Evolutionary conservation across 2,888 invertebrate genomes (phyloP), one percentile per base, ranked within the genome.

Genomic region (Caenorhabditis plicata): DNA sequence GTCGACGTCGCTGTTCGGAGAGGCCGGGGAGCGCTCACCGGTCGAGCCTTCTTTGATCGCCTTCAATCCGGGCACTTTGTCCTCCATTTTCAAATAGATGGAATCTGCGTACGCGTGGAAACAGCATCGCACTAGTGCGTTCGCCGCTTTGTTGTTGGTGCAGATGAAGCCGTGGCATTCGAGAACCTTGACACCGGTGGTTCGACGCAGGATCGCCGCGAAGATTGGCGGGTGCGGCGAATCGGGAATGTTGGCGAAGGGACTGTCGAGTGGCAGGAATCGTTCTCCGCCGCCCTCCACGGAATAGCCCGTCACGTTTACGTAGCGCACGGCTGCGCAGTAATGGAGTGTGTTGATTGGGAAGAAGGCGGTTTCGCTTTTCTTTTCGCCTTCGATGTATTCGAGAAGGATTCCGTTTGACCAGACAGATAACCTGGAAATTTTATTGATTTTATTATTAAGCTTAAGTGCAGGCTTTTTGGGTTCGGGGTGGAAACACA

Each of bases 131-230:
- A 80, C 80, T 80, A 98, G 87, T 74, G 96, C 95, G 83, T 96
- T 92, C 64, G 96, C 96, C 40, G 96, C 95, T 81, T 92, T 90
- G 83, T 93, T 92, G 53, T 92, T 88, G 75, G 93, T 91, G 84
- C 94, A 93, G 80, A 98, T 92, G 84, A 98, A 96, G 65, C 94
- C 93, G 85, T 98, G 96, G 85, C 96, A 96, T 85, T 98, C 98
- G 64, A 98, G 86, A 13, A 77, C 94, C 84, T 95, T 95, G 75
- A 96, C 94, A 47, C 96, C 96, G 43, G 90, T 90, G 40, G 94
- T 95, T 68, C 96, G 87, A 42, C 96, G 87, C 74, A 98, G 85
- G 63, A 98, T 95, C 75, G 94, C 94, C 35, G 95, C 94, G 83
- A 98, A 92, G 62, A 98, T 86, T 25, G 96, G 94, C 52, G 95